Percentiles rank a stretch among this genome's conserved stretches.
Conservation (phyloP, 1,140 invertebrate species). For the Batillaria attramentaria region DNA sequence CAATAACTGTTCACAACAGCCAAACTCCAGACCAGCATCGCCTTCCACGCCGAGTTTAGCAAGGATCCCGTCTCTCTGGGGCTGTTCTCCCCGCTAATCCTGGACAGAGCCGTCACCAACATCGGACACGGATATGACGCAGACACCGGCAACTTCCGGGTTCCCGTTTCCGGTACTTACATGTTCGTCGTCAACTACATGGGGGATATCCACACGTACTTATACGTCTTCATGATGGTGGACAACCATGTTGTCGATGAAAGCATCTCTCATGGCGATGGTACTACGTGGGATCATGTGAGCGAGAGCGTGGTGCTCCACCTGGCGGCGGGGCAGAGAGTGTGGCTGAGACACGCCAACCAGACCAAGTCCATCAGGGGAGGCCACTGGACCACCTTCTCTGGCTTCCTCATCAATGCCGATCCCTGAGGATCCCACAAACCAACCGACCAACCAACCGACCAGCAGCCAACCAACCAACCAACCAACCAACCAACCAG, state of each 20-base stretch:
- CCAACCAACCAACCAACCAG: too few relatives aligned
- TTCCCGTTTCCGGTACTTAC: neutral
- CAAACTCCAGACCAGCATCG: neutral
- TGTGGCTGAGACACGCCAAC: neutral
- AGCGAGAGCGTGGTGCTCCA: neutral
- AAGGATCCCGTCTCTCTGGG: neutral
- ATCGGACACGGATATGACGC: neutral
- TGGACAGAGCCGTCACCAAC: neutral
- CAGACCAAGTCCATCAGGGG: neutral
- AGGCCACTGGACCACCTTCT: neutral
- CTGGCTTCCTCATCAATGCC: neutral
- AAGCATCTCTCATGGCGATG: neutral
- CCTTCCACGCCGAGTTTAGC: constrained; percentile 9
- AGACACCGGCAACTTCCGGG: constrained; percentile 7
- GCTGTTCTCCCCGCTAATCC: neutral
- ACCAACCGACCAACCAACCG: too few relatives aligned
- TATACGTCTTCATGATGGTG: neutral
- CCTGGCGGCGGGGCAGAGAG: neutral
- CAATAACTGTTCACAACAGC: too few relatives aligned
- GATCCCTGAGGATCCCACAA: too few relatives aligned
- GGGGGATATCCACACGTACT: neutral
- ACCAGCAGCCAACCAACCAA: too few relatives aligned
- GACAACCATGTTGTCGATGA: neutral
- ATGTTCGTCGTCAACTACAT: neutral
- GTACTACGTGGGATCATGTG: neutral